These are phyloP conservation scores for Heliconius congener DNA, from an alignment of 1,140 invertebrate genomes.

Conservation along the genomic window DNA sequence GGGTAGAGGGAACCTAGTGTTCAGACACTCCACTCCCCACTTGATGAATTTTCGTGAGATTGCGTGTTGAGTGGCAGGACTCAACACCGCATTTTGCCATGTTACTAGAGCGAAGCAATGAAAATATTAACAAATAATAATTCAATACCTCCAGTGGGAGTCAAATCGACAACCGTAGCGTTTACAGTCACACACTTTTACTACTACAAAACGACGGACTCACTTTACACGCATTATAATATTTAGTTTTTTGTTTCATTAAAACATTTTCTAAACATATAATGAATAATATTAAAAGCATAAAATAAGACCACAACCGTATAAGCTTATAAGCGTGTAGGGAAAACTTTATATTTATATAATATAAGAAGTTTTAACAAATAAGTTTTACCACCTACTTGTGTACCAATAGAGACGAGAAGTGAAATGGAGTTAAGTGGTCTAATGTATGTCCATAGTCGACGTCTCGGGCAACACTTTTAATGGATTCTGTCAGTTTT, in stretches of 20 bases:
- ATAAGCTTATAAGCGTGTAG: slow-evolving; percentile 15
- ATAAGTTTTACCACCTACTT: slow-evolving; percentile 10
- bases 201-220: no score
- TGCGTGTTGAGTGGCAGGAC: no score
- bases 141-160: no score
- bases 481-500: slow-evolving; percentile 77
- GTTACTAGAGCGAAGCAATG: no score
- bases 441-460: slow-evolving; percentile 50
- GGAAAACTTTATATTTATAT: slow-evolving; percentile 9
- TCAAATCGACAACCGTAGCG: no score
- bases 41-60: no score
- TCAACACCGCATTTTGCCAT: no score
- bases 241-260: neutral
- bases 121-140: no score
- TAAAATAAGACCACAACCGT: neutral
- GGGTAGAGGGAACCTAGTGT: no score
- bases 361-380: slow-evolving; percentile 13
- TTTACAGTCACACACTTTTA: no score
- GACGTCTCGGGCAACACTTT: slow-evolving; percentile 66
- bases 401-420: slow-evolving; percentile 2
- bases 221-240: neutral
- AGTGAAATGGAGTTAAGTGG: slow-evolving; percentile 34
- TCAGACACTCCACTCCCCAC: no score
- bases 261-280: neutral
- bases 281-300: neutral